Percentiles rank a stretch among this genome's conserved stretches.
These are phyloP conservation scores for Campoletis raptor DNA, from an alignment of 2,888 invertebrate species.

Conservation along the genomic window DNA sequence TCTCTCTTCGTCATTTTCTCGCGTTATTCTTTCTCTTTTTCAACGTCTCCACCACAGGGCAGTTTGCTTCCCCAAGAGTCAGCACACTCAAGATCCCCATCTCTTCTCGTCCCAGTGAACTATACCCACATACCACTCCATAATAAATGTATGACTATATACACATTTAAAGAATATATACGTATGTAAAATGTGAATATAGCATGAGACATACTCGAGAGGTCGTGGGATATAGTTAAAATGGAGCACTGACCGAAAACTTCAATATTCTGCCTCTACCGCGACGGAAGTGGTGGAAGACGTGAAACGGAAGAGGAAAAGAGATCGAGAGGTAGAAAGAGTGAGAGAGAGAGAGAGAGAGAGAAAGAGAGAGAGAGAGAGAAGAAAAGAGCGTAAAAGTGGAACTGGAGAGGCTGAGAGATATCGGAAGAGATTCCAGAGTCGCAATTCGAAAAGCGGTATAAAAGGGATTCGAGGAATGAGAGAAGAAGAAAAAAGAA, in stretches of 20 bases:
- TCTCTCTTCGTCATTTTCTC: slow-evolving; percentile 40
- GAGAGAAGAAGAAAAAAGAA: slow-evolving; percentile 23
- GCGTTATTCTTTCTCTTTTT: slow-evolving; percentile 37
- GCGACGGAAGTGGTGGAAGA: slow-evolving; percentile 59
- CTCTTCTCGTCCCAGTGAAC: slow-evolving; percentile 47
- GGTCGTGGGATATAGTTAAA: slow-evolving; percentile 75
- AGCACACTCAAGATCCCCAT: slow-evolving; percentile 37
- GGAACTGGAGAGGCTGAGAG: slow-evolving; percentile 52
- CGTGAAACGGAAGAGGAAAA: slow-evolving; percentile 36
- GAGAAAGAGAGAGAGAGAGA: slow-evolving; percentile 40
- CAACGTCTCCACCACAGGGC: slow-evolving; percentile 5
- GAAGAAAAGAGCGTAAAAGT: slow-evolving; percentile 22
- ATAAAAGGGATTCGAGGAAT: slow-evolving; percentile 59
- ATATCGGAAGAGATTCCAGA: slow-evolving; percentile 62
- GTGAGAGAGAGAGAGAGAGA: slow-evolving; percentile 35
- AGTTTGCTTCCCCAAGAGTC: slow-evolving; percentile 59
- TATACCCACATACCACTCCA: slow-evolving; percentile 41
- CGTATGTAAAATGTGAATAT: slow-evolving; percentile 18
- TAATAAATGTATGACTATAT: slow-evolving; percentile 1
- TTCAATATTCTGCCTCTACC: slow-evolving; percentile 79
- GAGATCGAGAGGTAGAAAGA: slow-evolving; percentile 34
- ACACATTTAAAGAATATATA: slow-evolving; percentile 20
- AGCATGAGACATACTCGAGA: slow-evolving; percentile 45
- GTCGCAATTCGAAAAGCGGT: slow-evolving; percentile 39
- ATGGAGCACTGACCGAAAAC: slow-evolving; percentile 80